Evolutionary conservation across 2,888 invertebrate genomes (phyloP), one percentile per base, ranked within the genome.

Genomic region (Achlya flavicornis): DNA sequence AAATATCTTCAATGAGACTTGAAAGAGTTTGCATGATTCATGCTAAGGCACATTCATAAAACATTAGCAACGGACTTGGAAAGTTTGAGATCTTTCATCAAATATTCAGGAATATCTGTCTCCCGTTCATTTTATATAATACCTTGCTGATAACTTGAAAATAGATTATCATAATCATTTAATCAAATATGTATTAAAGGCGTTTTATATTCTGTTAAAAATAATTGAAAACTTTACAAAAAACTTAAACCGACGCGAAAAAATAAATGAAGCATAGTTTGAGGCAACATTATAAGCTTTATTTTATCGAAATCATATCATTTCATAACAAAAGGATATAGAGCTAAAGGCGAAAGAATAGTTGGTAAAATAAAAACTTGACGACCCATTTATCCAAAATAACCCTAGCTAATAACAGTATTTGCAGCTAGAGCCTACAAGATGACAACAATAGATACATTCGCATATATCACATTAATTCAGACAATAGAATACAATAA

Each of bases 401-500:
- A 0, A 16, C 48, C 7, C 26, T 26, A 26, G 26, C 26, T 26
- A 26, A 26, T 26, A 26, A 26, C 1, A 1, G 26, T 26, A 26
- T 26, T 26, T 26, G n/a, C 53, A 53, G 53, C 10, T 6, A 53
- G 53, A 6, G 53, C 10, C 53, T 19, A 53, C 16, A 19, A 53
- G 53, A 53, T 19, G 53, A 53, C 53, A 53, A 53, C 19, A 19
- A 53, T 53, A 14, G 53, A 48, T 19, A 19, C 19, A 19, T 53
- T 53, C 53, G 7, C 35, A 58, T 33, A 58, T 33, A 62, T 48
- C 12, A 12, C 14, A 58, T 59, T 48, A 62, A 57, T 32, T 60
- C 19, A 11, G 62, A 72, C 69, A 67, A 74, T 66, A 64, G 61
- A 57, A 62, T 61, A 73, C 69, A 69, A 73, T 41, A 41, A 41